Percentiles rank a stretch among this genome's conserved stretches.
These are phyloP conservation scores for Amphipyra tragopoginis DNA, from an alignment of 2,888 invertebrate genomes.

Conservation along the genomic window DNA sequence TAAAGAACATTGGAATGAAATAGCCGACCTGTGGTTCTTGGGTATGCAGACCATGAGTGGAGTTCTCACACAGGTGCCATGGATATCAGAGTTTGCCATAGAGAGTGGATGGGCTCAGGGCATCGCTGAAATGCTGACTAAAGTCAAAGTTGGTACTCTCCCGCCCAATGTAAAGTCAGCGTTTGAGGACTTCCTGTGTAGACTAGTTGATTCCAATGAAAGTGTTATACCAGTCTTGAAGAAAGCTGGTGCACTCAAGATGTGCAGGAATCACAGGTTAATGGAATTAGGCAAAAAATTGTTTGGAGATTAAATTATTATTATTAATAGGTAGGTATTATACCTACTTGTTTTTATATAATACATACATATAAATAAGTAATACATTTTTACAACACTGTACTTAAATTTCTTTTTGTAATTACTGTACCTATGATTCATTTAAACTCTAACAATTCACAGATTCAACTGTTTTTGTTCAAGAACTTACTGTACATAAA, in stretches of 20 bases:
- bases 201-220: constrained; percentile 94
- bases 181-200: constrained; percentile 96
- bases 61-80: constrained; percentile 94
- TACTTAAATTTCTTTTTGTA: constrained; percentile 57
- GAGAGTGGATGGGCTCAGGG: constrained; percentile 98
- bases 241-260: constrained; percentile 94
- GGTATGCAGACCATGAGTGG: constrained; percentile 98
- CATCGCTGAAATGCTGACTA: constrained; percentile 94
- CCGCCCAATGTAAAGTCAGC: constrained; percentile 96
- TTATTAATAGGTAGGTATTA: constrained; percentile 51
- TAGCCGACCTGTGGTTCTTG: constrained; percentile 97
- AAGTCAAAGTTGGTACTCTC: constrained; percentile 95
- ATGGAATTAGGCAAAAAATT: constrained; percentile 97
- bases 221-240: constrained; percentile 94
- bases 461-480: constrained; percentile 33
- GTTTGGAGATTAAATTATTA: constrained; percentile 93
- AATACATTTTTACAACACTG: constrained; percentile 63
- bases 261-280: constrained; percentile 95
- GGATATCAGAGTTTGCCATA: constrained; percentile 97
- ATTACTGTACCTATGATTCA: constrained; percentile 4
- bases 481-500: constrained; percentile 62
- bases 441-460: constrained; percentile 19
- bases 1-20: constrained; percentile 96
- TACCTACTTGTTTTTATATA: constrained; percentile 64
- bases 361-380: constrained; percentile 43